phyloP scores from a whole-genome alignment of 2,888 invertebrate species.

The Agrochola macilenta region DNA sequence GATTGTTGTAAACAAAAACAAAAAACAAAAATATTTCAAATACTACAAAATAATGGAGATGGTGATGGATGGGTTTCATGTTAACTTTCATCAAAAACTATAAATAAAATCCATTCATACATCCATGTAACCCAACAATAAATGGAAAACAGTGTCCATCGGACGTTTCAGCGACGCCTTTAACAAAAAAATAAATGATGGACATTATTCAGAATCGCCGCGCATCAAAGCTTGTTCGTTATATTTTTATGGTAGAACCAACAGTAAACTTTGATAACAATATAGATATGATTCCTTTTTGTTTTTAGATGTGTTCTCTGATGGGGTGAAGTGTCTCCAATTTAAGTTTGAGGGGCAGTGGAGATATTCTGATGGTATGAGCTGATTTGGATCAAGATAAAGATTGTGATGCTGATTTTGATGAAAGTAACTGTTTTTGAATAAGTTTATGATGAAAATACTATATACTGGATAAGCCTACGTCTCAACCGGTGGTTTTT shows the following conservation, averaged over 20 bases:
- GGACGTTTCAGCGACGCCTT: slow-evolving; percentile 59
- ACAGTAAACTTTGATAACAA: slow-evolving; percentile 60
- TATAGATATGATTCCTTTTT: slow-evolving; percentile 61
- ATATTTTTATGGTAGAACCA: slow-evolving; percentile 64
- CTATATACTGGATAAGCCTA: too few species aligned
- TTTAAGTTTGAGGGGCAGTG: slow-evolving; percentile 35
- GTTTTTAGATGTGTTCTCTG: slow-evolving; percentile 37
- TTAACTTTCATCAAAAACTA: neutral
- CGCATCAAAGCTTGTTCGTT: slow-evolving; percentile 65
- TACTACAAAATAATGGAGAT: too few species aligned
- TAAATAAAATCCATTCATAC: slow-evolving; percentile 33
- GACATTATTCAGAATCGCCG: slow-evolving; percentile 65
- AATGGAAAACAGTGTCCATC: slow-evolving; percentile 68
- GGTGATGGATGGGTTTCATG: too few species aligned
- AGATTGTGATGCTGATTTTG: neutral
- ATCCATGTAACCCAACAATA: slow-evolving; percentile 51
- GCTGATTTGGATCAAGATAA: slow-evolving; percentile 26
- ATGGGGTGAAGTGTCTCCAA: slow-evolving; percentile 34
- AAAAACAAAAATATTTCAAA: too few species aligned
- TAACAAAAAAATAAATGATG: slow-evolving; percentile 59
- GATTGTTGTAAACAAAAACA: too few species aligned
- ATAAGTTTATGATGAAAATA: too few species aligned
- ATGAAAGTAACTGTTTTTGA: slow-evolving; percentile 1
- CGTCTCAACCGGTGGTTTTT: too few species aligned
- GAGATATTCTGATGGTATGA: slow-evolving; percentile 5